phyloP scores from a whole-genome alignment of 2,797 vertebrate species.

The Graptemys geographica region DNA sequence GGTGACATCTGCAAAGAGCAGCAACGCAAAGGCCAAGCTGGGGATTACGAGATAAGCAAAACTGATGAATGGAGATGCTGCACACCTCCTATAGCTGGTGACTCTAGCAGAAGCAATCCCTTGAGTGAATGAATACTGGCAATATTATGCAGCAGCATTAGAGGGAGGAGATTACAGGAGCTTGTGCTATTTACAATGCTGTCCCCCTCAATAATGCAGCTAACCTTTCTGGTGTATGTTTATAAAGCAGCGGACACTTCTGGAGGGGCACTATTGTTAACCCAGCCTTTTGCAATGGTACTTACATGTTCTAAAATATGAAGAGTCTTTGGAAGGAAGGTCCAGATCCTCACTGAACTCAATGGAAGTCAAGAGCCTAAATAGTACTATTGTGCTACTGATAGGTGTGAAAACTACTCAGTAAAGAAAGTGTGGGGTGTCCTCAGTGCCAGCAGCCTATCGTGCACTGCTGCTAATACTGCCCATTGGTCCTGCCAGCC shows the following conservation, averaged over 20 bases:
- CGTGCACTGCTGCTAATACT: not conserved
- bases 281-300: constrained; percentile 24
- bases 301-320: not conserved
- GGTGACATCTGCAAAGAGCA: not conserved
- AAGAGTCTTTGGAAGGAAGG: not conserved
- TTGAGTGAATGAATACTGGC: constrained; percentile 55
- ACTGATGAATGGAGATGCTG: constrained; percentile 57
- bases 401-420: not conserved
- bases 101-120: not conserved
- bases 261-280: not conserved
- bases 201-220: constrained; percentile 29
- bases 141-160: constrained; percentile 69
- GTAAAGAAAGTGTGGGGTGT: not conserved
- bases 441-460: not conserved
- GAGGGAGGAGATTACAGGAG: constrained; percentile 28
- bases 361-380: not conserved
- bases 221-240: constrained; percentile 36
- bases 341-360: not conserved
- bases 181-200: constrained; percentile 49
- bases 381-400: not conserved
- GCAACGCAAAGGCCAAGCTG: constrained; percentile 27
- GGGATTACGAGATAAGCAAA: constrained; percentile 30
- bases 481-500: not conserved
- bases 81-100: constrained; percentile 47
- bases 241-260: constrained; percentile 49